Evolutionary conservation across 1,140 invertebrate genomes (phyloP).

Genomic region (Oppia nitens): DNA sequence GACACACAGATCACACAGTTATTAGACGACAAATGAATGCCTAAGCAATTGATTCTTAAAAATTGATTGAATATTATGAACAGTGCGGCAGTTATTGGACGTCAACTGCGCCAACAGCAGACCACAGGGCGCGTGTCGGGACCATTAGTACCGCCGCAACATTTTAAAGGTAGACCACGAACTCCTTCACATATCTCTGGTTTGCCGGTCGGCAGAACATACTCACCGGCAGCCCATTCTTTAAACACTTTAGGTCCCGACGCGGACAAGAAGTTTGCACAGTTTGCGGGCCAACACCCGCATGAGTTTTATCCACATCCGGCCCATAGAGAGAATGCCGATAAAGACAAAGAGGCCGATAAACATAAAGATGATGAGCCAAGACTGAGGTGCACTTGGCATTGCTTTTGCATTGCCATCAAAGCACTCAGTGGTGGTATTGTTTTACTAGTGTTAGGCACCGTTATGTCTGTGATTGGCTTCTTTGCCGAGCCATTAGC

Average conservation of each 20-base stretch:
- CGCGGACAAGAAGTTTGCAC: constrained; percentile 6
- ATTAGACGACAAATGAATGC: no score
- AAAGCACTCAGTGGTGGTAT: constrained; percentile 65
- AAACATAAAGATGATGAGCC: constrained; percentile 14
- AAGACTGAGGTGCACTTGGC: constrained; percentile 15
- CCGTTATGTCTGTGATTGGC: constrained; percentile 74
- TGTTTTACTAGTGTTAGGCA: constrained; percentile 61
- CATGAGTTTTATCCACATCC: constrained; percentile 14
- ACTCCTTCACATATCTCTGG: constrained; percentile 17
- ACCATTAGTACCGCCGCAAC: constrained; percentile 19
- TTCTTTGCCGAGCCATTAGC: constrained; percentile 49
- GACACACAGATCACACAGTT: background rate
- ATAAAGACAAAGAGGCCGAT: constrained; percentile 10
- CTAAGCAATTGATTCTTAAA: no score
- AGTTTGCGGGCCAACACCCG: constrained; percentile 2
- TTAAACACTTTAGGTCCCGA: constrained; percentile 15
- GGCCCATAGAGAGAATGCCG: background rate
- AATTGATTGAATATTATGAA: constrained; percentile 16
- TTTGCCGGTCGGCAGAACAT: background rate
- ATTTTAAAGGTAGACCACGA: constrained; percentile 20
- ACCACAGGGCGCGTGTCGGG: constrained; percentile 18
- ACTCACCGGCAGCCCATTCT: constrained; percentile 15
- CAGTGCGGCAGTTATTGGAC: constrained; percentile 24
- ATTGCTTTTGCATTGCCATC: constrained; percentile 71
- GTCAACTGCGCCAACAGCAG: constrained; percentile 24